Percentiles rank a stretch among this genome's conserved stretches.
Evolutionary conservation across 2,797 vertebrate genomes (phyloP).

Genomic region (Sebastes miniatus): DNA sequence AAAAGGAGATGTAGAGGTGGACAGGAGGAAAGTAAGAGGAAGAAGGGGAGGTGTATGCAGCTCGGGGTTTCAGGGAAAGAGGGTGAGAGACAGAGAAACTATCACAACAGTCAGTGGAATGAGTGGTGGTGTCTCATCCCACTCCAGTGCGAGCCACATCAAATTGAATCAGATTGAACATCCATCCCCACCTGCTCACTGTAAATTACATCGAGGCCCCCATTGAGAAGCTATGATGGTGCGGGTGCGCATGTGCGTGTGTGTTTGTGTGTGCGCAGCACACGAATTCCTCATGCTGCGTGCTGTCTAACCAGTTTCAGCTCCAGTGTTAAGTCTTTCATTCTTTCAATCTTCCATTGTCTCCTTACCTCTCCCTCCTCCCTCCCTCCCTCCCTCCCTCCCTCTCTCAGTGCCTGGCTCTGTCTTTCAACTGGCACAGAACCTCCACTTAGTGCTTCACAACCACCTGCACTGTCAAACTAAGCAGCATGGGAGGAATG

Average conservation of each 20-base stretch:
- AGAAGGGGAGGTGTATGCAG: not conserved
- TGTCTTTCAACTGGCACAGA: conserved; percentile 51
- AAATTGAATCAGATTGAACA: conserved; percentile 80
- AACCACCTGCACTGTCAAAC: conserved; percentile 60
- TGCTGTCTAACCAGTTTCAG: conserved; percentile 67
- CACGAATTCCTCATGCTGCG: conserved; percentile 53
- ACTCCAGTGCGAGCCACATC: conserved; percentile 69
- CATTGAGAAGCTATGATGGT: conserved; percentile 62
- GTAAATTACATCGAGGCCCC: conserved; percentile 73
- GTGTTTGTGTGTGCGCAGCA: conserved; percentile 14
- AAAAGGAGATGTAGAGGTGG: conserved; percentile 8
- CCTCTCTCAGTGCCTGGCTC: conserved; percentile 20
- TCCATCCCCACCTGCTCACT: conserved; percentile 77
- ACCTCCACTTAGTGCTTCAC: conserved; percentile 58
- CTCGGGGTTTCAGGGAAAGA: conserved; percentile 22
- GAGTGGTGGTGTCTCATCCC: conserved; percentile 67
- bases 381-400: conserved; percentile 5
- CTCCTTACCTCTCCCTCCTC: conserved; percentile 21
- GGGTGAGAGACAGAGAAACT: conserved; percentile 51
- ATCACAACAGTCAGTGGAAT: conserved; percentile 63
- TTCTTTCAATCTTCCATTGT: conserved; percentile 68
- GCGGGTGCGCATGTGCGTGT: conserved; percentile 28
- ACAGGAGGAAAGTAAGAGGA: conserved; percentile 7
- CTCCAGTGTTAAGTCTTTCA: conserved; percentile 68
- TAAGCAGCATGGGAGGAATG: conserved; percentile 25